Evolutionary conservation across 64 coral and sea anemone genomes (phyloP).

Genomic region (Trachythela sp.): DNA sequence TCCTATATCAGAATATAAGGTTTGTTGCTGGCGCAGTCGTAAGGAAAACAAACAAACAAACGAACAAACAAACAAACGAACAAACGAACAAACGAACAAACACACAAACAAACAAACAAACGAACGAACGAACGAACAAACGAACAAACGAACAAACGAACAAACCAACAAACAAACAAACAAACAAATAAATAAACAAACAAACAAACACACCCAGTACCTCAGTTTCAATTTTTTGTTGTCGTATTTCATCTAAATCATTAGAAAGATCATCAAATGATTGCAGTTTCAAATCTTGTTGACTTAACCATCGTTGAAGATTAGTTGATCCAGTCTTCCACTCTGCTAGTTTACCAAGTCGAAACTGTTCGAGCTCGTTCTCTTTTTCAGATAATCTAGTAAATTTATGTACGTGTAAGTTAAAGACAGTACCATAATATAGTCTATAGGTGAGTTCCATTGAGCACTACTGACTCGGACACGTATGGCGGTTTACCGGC

Average conservation of each 20-base stretch:
- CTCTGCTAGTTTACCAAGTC: not conserved
- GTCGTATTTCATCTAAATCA: conserved; percentile 1
- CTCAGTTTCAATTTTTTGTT: not conserved
- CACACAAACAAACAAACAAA: too few relatives aligned
- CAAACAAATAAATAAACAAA: not conserved
- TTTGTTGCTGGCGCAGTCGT: too few relatives aligned
- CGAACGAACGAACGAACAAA: too few relatives aligned
- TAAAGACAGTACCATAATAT: not conserved
- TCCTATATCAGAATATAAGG: not conserved
- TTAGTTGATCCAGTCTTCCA: not conserved
- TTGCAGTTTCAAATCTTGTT: not conserved
- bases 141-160: too few relatives aligned
- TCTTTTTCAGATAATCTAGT: conserved; percentile 4
- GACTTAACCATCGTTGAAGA: not conserved
- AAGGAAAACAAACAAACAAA: too few relatives aligned
- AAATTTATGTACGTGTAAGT: not conserved
- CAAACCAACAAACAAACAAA: not conserved
- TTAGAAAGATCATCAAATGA: not conserved
- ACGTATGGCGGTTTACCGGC: too few relatives aligned
- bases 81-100: too few relatives aligned
- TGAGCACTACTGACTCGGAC: too few relatives aligned
- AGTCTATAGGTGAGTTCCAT: not conserved
- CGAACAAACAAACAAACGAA: too few relatives aligned
- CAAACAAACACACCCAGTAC: not conserved
- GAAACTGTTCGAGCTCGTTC: not conserved